A percentile compares a stretch with the other conserved stretches of the same genome.
Conservation (phyloP, 2,888 invertebrate species). For the Orthosia gothica region DNA sequence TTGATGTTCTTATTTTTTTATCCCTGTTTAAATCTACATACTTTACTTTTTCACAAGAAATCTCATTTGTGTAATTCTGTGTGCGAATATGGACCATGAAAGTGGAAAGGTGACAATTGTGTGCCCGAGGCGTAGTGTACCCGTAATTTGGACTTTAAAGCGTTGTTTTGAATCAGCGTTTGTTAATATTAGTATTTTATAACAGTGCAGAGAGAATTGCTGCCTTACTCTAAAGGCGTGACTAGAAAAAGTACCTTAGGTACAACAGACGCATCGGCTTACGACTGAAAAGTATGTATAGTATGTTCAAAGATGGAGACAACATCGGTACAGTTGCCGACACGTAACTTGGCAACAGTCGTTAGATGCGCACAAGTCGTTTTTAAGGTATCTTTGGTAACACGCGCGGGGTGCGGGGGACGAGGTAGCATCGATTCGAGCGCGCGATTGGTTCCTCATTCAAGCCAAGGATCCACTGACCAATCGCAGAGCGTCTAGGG, state of each 20-base stretch:
- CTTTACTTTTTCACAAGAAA: slow-evolving; percentile 34
- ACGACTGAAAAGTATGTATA: not conserved
- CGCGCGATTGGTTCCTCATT: too few species aligned
- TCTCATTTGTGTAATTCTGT: slow-evolving; percentile 42
- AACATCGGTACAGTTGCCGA: not conserved
- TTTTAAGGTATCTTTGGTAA: too few species aligned
- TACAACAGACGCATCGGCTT: not conserved
- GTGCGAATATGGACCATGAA: slow-evolving; percentile 43
- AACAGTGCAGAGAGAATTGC: slow-evolving; percentile 11
- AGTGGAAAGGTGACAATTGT: slow-evolving; percentile 45
- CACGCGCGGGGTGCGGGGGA: too few species aligned
- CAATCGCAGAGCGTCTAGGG: too few species aligned
- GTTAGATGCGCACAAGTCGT: too few species aligned
- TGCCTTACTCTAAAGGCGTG: not conserved
- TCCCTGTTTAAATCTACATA: slow-evolving; percentile 5
- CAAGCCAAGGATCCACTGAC: too few species aligned
- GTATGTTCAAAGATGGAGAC: not conserved
- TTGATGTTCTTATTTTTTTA: slow-evolving; percentile 41
- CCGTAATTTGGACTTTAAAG: slow-evolving; percentile 25
- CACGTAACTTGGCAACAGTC: too few species aligned
- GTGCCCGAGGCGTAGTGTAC: slow-evolving; percentile 31
- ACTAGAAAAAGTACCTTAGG: not conserved
- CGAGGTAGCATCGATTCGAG: too few species aligned
- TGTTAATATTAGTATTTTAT: slow-evolving; percentile 43
- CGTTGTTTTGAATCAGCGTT: slow-evolving; percentile 37